Base-by-base conservation (phyloP, 2,113 vertebrate genomes). In the Mastomys natalensis region DNA sequence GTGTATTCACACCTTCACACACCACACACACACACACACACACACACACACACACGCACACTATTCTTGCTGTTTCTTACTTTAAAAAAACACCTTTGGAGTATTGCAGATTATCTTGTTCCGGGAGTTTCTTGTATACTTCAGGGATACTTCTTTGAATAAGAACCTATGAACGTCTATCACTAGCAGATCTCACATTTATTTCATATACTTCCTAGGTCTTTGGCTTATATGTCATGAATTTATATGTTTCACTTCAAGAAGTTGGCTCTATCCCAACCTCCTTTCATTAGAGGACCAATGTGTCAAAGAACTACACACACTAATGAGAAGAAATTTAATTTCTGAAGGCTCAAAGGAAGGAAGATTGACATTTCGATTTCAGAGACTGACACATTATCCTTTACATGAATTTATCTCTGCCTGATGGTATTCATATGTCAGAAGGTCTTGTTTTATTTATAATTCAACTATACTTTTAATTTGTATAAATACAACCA, bases 351-450 rank as follows among this genome's bases (percentile, higher is more conserved):
- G 37, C 9, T 90, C 72, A 88, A 78, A 84, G 43, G 17, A 87
- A 94, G 73, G n/a, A 87, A 89, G 17, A 87, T 48, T 95, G 68
- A 87, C 29, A 93, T 86, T 91, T 85, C 45, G 26, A 87, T 87
- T 93, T 95, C 40, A 91, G 60, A 94, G 24, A 95, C 68, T 48
- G 94, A 26, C 51, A 68, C 8, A 53, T 90, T 92, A 24, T 3
- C 43, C 8, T 90, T 70, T 62, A 81, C 10, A 17, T 48, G 31
- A 89, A 85, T 94, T 64, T 88, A 66, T 88, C 21, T 95, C 64
- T 17, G 2, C 22, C 78, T 91, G 37, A 55, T 60, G 37, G 5
- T 81, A 3, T 84, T 24, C 7, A 24, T 92, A n/a, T 93, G 5
- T 92, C 77, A 43, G 31, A 90, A 96, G 22, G 24, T 24, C 58